Evolutionary conservation across 1,140 invertebrate species (phyloP).

Genomic region (Lysiphlebus fabarum): DNA sequence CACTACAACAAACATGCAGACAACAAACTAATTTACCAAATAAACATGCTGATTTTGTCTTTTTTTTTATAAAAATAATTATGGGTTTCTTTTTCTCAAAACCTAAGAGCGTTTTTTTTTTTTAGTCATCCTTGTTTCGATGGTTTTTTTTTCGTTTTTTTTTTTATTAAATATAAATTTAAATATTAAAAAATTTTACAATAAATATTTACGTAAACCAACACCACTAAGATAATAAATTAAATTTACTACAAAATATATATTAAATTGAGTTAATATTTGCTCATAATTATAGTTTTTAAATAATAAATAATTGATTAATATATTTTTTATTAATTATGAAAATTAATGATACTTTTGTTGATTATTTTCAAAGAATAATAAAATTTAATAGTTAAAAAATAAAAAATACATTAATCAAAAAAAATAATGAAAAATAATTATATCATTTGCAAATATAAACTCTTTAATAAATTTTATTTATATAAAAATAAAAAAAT

Average conservation of each 20-base stretch:
- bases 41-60: slow-evolving; percentile 30
- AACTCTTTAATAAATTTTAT: neutral
- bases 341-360: too few relatives aligned
- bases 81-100: neutral
- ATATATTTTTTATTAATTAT: too few relatives aligned
- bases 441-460: neutral
- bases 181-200: too few relatives aligned
- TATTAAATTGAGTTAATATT: too few relatives aligned
- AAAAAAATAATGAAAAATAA: neutral
- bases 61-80: neutral
- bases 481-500: neutral
- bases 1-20: slow-evolving; percentile 54
- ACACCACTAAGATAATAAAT: too few relatives aligned
- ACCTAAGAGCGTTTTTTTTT: slow-evolving; percentile 8
- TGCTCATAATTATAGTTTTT: too few relatives aligned
- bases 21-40: slow-evolving; percentile 40
- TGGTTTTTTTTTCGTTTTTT: too few relatives aligned
- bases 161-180: too few relatives aligned
- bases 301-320: too few relatives aligned
- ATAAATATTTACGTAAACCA: too few relatives aligned
- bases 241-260: too few relatives aligned
- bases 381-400: neutral
- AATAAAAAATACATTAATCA: neutral
- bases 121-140: neutral
- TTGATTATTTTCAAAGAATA: too few relatives aligned